Evolutionary conservation across 2,797 vertebrate genomes (phyloP).

Genomic region (Ctenosaura bakeri): DNA sequence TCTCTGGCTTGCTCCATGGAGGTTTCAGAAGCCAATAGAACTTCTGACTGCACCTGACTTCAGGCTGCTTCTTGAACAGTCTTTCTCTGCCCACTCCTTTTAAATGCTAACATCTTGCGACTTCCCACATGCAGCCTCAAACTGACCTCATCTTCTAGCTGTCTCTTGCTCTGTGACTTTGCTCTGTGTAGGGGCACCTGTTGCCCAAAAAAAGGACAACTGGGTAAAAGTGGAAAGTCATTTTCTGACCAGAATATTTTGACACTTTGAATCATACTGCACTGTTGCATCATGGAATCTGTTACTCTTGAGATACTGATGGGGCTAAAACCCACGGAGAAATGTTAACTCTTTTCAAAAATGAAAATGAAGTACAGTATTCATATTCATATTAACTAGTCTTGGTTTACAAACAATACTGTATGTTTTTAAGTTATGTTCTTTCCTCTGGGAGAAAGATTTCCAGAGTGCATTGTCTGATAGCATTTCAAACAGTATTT

Average conservation of each 20-base stretch:
- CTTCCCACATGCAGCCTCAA: too few relatives aligned
- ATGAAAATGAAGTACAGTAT: conserved; percentile 19
- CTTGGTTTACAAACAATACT: neutral
- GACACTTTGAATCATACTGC: neutral
- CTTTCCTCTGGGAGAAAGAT: neutral
- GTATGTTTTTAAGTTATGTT: neutral
- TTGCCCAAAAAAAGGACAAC: too few relatives aligned
- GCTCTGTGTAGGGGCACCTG: too few relatives aligned
- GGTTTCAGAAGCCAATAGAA: too few relatives aligned
- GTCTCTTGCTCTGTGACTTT: too few relatives aligned
- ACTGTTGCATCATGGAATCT: neutral
- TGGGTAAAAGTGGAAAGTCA: neutral
- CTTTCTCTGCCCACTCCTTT: too few relatives aligned
- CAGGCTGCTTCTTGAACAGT: too few relatives aligned
- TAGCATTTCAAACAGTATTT: neutral
- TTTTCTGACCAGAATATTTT: neutral
- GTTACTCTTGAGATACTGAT: neutral
- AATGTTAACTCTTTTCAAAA: neutral
- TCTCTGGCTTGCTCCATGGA: too few relatives aligned
- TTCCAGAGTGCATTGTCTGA: neutral
- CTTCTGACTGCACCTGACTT: too few relatives aligned
- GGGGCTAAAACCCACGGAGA: neutral
- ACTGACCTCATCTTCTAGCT: too few relatives aligned
- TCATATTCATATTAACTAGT: conserved; percentile 13
- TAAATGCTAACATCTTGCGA: too few relatives aligned